Evolutionary conservation across 2,113 vertebrate species (phyloP), one percentile per base, ranked within the genome.

Genomic region (Centropus bengalensis): DNA sequence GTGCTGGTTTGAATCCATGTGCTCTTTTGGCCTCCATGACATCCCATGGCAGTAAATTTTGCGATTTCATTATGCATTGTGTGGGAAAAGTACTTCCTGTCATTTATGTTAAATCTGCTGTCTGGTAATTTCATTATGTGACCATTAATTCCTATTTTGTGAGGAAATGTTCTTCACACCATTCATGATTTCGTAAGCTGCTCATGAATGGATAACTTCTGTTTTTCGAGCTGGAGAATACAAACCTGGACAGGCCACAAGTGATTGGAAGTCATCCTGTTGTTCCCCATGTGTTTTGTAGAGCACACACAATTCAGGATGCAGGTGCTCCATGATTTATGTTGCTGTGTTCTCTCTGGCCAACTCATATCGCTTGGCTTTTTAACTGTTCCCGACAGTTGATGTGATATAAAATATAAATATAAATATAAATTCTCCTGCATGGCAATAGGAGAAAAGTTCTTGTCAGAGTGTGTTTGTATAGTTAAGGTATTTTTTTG

Each of bases 1-100:
- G 56, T 55, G n/a, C 78, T 89, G 17, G 23, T 95, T 91, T 68
- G 33, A 82, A 84, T 84, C 66, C 66, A 8, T 6, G 0, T 82
- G 28, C 55, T 66, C n/a, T 88, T 58, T 91, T 75, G 67, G 68
- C 76, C 47, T 90, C 33, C 23, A 3, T 1, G 0, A 30, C 22
- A 36, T 58, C 27, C 15, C 26, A 15, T 38, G 59, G 17, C 51
- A 93, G 2, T 82, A 71, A 51, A 9, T 89, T 88, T 83, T 62
- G 55, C 51, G 63, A 38, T 58, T 91, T 51, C 51, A 33, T 93
- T 69, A 59, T 2, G 7, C 44, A 3, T 36, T 62, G 54, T 80
- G 38, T 88, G 54, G 49, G 49, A 82, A 52, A 85, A 77, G n/a
- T 42, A n/a, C 75, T 96, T 93, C 30, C 62, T 95, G 82, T 42